These are phyloP conservation scores for Ptiloglossa arizonensis DNA, from an alignment of 1,140 invertebrate genomes.

Conservation along the genomic window DNA sequence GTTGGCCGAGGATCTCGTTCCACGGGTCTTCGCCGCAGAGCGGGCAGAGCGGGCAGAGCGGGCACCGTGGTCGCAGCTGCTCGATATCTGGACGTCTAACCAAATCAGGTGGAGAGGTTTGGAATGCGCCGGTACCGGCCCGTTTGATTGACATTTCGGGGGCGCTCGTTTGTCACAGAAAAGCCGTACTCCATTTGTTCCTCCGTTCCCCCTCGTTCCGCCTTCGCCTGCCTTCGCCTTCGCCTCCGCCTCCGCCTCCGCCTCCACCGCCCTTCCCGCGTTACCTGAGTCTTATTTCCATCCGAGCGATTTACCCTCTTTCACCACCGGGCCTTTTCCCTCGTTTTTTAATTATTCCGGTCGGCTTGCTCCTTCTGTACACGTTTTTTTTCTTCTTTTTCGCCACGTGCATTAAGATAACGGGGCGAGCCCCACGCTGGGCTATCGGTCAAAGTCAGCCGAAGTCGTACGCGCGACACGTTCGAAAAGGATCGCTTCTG, in stretches of 20 bases:
- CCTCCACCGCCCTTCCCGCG: background rate
- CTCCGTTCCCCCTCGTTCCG: slow-evolving; percentile 26
- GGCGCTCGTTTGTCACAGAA: slow-evolving; percentile 79
- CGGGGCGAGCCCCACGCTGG: slow-evolving; percentile 50
- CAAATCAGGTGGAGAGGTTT: slow-evolving; percentile 73
- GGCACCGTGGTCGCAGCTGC: slow-evolving; percentile 45
- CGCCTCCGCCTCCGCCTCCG: slow-evolving; percentile 17
- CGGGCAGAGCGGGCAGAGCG: no score
- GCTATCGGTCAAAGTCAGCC: slow-evolving; percentile 75
- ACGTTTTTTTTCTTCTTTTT: slow-evolving; percentile 58
- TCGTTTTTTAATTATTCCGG: slow-evolving; percentile 22
- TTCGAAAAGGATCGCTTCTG: slow-evolving; percentile 54
- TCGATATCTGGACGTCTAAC: slow-evolving; percentile 43
- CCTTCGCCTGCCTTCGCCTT: slow-evolving; percentile 11
- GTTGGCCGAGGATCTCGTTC: background rate
- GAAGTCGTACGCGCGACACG: slow-evolving; percentile 47
- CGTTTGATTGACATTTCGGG: slow-evolving; percentile 79
- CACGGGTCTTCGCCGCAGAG: background rate
- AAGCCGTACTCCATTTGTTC: slow-evolving; percentile 67
- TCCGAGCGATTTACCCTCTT: slow-evolving; percentile 9
- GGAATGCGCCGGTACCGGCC: slow-evolving; percentile 67
- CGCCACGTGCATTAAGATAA: slow-evolving; percentile 72
- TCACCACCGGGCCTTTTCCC: background rate
- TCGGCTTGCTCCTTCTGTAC: slow-evolving; percentile 19
- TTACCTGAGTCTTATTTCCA: background rate